Percentiles rank a stretch among this genome's conserved stretches.
These are phyloP conservation scores for Bombus terrestris DNA, from an alignment of 1,140 invertebrate species.

Conservation along the genomic window DNA sequence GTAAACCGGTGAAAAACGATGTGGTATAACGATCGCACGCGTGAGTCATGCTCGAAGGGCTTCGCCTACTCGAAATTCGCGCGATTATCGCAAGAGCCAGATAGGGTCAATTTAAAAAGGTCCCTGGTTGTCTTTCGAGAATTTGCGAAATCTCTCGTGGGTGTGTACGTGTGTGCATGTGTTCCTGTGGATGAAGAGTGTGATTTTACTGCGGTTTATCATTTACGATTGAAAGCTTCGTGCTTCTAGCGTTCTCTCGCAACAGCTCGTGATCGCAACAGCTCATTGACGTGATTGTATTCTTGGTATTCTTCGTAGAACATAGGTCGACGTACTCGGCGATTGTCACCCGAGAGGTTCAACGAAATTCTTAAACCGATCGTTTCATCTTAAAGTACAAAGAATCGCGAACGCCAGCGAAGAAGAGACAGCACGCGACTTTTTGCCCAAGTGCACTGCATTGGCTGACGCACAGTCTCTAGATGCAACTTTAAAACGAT, in stretches of 20 bases:
- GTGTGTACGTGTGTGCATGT: constrained; percentile 42
- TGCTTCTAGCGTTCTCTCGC: background rate
- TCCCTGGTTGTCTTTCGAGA: background rate
- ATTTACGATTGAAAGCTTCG: background rate
- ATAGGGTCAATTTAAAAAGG: background rate
- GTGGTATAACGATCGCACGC: background rate
- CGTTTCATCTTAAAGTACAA: background rate
- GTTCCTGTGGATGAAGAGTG: constrained; percentile 33
- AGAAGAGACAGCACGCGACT: background rate
- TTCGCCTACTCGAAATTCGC: background rate
- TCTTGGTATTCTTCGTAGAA: background rate
- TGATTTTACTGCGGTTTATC: constrained; percentile 29
- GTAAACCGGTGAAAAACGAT: constrained; percentile 29
- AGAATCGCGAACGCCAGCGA: too few relatives aligned
- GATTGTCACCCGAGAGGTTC: background rate
- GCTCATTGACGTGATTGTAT: background rate
- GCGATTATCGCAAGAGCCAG: background rate
- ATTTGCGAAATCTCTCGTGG: constrained; percentile 48
- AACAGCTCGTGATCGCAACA: constrained; percentile 13
- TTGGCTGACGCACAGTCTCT: background rate
- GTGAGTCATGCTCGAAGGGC: constrained; percentile 11
- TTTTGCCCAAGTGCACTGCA: background rate
- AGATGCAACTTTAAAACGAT: constrained; percentile 17
- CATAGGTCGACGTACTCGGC: background rate
- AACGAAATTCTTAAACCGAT: background rate